phyloP scores from a whole-genome alignment of 2,888 invertebrate genomes.

The Thecocarcelia acutangulata region DNA sequence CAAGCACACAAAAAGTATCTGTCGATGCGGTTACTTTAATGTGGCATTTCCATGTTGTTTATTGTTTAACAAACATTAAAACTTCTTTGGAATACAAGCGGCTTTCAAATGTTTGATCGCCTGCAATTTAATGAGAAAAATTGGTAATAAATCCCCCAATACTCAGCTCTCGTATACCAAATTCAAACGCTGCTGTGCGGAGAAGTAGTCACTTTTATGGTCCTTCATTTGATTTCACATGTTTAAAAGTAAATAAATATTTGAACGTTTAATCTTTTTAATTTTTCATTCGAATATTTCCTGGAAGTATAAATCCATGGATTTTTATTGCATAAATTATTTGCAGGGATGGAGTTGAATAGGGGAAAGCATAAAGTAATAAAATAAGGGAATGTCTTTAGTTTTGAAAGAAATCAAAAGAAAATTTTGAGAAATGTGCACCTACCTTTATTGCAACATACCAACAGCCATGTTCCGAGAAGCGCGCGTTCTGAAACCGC shows the following conservation, averaged over 20 bases:
- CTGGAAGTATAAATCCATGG: slow-evolving; percentile 18
- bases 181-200: slow-evolving; percentile 6
- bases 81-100: slow-evolving; percentile 64
- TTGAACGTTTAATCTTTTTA: slow-evolving; percentile 26
- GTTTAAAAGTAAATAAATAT: slow-evolving; percentile 63
- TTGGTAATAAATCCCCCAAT: slow-evolving; percentile 32
- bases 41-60: slow-evolving; percentile 65
- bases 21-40: slow-evolving; percentile 65
- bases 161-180: neutral
- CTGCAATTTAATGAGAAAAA: slow-evolving; percentile 55
- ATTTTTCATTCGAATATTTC: slow-evolving; percentile 38
- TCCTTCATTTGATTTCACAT: slow-evolving; percentile 54
- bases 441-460: no score
- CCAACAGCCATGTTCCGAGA: no score
- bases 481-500: no score
- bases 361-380: neutral
- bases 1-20: slow-evolving; percentile 22
- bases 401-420: neutral
- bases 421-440: no score
- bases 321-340: slow-evolving; percentile 8
- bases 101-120: slow-evolving; percentile 59
- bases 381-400: neutral
- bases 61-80: slow-evolving; percentile 57
- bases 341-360: neutral
- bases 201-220: slow-evolving; percentile 27